Evolutionary conservation across 2,113 vertebrate genomes (phyloP).

Genomic region (Pardalotus punctatus): DNA sequence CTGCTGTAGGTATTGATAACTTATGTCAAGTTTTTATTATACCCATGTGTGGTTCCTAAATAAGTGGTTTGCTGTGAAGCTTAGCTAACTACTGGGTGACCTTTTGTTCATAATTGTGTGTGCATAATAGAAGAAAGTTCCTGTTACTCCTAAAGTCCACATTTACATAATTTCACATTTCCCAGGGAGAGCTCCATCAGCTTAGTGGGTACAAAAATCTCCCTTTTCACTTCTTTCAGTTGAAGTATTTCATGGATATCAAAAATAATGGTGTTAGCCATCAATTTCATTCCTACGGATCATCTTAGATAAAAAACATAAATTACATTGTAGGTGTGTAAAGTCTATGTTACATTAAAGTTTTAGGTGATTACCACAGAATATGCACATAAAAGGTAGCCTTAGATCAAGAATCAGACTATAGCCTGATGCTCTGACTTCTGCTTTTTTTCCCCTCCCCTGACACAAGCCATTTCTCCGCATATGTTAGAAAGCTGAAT

Average conservation of each 20-base stretch:
- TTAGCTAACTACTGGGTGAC: conserved; percentile 32
- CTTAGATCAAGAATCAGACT: conserved; percentile 13
- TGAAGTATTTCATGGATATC: conserved; percentile 62
- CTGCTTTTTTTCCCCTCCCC: background rate
- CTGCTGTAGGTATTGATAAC: background rate
- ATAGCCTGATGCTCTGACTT: conserved; percentile 9
- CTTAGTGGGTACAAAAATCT: conserved; percentile 38
- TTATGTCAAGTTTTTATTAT: background rate
- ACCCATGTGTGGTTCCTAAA: background rate
- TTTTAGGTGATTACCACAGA: conserved; percentile 50
- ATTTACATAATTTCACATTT: conserved; percentile 70
- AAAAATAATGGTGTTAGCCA: conserved; percentile 50
- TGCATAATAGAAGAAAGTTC: conserved; percentile 31
- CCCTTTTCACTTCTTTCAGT: conserved; percentile 15
- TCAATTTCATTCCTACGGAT: conserved; percentile 52
- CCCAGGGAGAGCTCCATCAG: conserved; percentile 7
- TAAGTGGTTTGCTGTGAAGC: conserved; percentile 16
- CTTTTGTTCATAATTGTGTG: background rate
- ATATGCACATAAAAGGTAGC: conserved; percentile 20
- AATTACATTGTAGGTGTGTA: conserved; percentile 56
- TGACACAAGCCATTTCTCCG: background rate
- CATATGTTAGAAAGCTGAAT: conserved; percentile 19
- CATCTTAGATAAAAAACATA: conserved; percentile 61
- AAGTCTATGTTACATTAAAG: conserved; percentile 33
- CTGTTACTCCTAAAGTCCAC: background rate